These are phyloP conservation scores for Trichoplusia ni DNA, from an alignment of 1,140 invertebrate species.

Conservation along the genomic window DNA sequence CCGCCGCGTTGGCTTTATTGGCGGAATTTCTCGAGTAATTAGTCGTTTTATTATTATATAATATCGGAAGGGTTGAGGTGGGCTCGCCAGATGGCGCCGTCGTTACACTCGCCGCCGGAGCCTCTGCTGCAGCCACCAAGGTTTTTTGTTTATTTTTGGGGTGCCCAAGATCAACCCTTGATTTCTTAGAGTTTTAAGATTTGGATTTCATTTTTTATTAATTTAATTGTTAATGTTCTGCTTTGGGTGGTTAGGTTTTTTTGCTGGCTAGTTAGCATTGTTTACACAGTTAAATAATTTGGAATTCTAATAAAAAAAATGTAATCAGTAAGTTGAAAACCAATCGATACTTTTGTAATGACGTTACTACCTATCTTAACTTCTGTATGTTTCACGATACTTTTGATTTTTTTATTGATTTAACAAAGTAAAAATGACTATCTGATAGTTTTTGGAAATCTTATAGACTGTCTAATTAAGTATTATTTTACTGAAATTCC, in stretches of 20 bases:
- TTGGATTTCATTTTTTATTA: conserved; percentile 28
- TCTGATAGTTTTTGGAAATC: no score
- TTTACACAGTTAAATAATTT: no score
- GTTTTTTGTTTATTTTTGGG: conserved; percentile 29
- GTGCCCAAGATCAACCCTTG: conserved; percentile 18
- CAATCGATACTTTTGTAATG: no score
- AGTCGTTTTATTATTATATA: conserved; percentile 78
- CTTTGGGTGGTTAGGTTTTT: conserved; percentile 7
- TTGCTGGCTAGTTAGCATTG: no score
- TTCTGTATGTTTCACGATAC: no score
- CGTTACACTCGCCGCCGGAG: conserved; percentile 39
- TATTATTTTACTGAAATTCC: no score
- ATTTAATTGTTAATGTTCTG: conserved; percentile 11
- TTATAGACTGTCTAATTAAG: no score
- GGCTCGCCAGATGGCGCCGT: conserved; percentile 58
- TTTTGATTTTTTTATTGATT: no score
- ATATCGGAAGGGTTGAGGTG: conserved; percentile 75
- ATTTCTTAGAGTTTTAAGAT: not conserved
- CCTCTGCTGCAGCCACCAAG: conserved; percentile 7
- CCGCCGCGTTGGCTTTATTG: conserved; percentile 72
- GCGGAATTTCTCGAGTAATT: conserved; percentile 70
- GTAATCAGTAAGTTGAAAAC: no score
- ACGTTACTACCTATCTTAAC: no score
- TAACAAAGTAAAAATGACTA: no score
- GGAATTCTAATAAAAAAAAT: no score